Evolutionary conservation across 2,113 vertebrate genomes (phyloP).

Genomic region (Ameiurus melas): DNA sequence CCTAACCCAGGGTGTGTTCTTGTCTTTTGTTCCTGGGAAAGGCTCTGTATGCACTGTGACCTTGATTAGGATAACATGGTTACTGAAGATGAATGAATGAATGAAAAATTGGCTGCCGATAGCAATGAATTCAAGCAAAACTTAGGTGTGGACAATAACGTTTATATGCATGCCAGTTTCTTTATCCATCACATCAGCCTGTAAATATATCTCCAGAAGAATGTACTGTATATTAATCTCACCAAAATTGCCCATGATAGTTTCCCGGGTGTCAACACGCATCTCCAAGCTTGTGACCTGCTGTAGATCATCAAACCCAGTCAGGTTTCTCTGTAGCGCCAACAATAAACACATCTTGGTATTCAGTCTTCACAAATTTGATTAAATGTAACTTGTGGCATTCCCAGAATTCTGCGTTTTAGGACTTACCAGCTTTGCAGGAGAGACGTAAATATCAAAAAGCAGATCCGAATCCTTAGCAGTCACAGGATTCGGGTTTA

Average conservation of each 20-base stretch:
- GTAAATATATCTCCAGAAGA: not conserved
- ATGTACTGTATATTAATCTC: constrained; percentile 60
- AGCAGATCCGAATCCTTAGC: constrained; percentile 60
- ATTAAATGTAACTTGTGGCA: not conserved
- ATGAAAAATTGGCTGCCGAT: not conserved
- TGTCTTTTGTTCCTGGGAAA: not conserved
- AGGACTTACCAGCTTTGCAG: constrained; percentile 75
- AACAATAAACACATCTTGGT: not conserved
- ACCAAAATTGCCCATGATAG: constrained; percentile 88
- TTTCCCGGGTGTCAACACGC: constrained; percentile 80
- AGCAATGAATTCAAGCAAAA: not conserved
- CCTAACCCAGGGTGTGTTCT: not conserved
- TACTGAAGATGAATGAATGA: not conserved
- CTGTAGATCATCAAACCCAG: constrained; percentile 77
- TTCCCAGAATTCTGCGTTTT: not conserved
- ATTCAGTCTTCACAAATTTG: not conserved
- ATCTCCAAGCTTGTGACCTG: constrained; percentile 79
- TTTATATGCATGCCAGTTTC: not conserved
- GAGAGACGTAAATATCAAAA: constrained; percentile 75
- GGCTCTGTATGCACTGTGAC: not conserved
- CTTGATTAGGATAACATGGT: not conserved
- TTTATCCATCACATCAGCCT: not conserved
- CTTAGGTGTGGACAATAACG: not conserved
- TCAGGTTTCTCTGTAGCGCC: constrained; percentile 75
- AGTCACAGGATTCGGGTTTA: constrained; percentile 74